Percentiles rank a stretch among this genome's conserved stretches.
Conservation (phyloP, 2,113 vertebrate species). For the Engraulis encrasicolus region DNA sequence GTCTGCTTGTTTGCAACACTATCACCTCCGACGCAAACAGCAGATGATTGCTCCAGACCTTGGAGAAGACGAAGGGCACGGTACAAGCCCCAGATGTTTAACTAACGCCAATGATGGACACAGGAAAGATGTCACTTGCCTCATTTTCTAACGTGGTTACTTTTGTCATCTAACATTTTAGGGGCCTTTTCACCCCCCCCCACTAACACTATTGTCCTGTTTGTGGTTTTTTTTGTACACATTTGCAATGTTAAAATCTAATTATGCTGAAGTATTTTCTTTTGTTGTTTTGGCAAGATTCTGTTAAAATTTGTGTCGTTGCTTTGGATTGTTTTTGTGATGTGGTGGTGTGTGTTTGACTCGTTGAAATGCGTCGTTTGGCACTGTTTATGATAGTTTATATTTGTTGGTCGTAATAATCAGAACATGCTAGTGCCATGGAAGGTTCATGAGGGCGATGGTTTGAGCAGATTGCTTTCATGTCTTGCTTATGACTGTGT, state of each 20-base stretch:
- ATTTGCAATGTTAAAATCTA: constrained; percentile 11
- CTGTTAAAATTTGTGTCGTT: background rate
- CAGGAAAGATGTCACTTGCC: background rate
- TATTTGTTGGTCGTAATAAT: background rate
- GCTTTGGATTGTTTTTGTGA: no score
- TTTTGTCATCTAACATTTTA: constrained; percentile 1
- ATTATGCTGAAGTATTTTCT: background rate
- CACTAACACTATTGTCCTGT: no score
- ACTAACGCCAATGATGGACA: constrained; percentile 71
- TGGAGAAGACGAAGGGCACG: constrained; percentile 88
- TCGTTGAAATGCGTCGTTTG: background rate
- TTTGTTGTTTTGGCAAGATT: background rate
- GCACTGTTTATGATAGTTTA: constrained; percentile 6
- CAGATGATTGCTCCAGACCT: constrained; percentile 85
- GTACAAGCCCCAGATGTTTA: constrained; percentile 82
- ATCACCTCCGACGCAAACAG: constrained; percentile 77
- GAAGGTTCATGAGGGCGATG: background rate
- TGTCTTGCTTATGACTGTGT: constrained; percentile 11
- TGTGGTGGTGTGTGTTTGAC: background rate
- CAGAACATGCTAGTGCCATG: constrained; percentile 12
- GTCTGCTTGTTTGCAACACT: constrained; percentile 85
- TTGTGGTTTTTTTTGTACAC: background rate
- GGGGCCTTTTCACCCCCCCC: no score
- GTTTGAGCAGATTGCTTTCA: constrained; percentile 7
- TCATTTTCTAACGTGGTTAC: constrained; percentile 6